A percentile compares a stretch with the other conserved stretches of the same genome.
Evolutionary conservation across 2,888 invertebrate genomes (phyloP).

Genomic region (Deroplatys truncata): DNA sequence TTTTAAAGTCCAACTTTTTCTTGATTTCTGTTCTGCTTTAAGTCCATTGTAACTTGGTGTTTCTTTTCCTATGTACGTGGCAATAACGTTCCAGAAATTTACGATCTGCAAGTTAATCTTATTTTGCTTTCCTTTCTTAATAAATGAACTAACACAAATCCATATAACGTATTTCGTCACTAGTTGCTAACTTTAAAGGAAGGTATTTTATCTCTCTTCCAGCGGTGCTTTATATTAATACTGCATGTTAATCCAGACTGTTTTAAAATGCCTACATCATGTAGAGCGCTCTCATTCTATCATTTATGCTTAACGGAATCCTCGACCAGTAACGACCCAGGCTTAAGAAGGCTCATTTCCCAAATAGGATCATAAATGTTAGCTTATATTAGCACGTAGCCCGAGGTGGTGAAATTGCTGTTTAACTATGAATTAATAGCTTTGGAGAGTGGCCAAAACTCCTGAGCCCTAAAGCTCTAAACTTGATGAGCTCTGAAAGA

Average conservation of each 20-base stretch:
- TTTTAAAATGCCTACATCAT: not conserved
- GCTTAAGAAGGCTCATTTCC: not conserved
- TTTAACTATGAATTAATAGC: not conserved
- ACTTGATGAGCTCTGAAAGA: not conserved
- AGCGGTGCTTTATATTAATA: no score
- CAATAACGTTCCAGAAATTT: no score
- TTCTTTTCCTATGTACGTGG: no score
- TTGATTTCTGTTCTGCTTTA: no score
- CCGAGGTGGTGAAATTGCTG: not conserved
- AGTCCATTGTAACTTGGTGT: no score
- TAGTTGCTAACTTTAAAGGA: no score
- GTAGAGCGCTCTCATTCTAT: not conserved
- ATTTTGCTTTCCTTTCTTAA: no score
- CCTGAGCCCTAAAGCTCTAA: not conserved
- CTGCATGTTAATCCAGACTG: not conserved
- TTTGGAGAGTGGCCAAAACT: not conserved
- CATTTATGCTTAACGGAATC: not conserved
- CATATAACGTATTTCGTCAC: no score
- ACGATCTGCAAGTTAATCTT: no score
- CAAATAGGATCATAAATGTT: not conserved
- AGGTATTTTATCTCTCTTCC: no score
- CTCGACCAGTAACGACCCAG: not conserved
- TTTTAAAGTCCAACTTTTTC: no score
- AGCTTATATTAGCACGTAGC: not conserved
- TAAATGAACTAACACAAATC: no score